These are phyloP conservation scores for Drosophila setosimentum DNA, from an alignment of 2,888 invertebrate species.

Conservation along the genomic window DNA sequence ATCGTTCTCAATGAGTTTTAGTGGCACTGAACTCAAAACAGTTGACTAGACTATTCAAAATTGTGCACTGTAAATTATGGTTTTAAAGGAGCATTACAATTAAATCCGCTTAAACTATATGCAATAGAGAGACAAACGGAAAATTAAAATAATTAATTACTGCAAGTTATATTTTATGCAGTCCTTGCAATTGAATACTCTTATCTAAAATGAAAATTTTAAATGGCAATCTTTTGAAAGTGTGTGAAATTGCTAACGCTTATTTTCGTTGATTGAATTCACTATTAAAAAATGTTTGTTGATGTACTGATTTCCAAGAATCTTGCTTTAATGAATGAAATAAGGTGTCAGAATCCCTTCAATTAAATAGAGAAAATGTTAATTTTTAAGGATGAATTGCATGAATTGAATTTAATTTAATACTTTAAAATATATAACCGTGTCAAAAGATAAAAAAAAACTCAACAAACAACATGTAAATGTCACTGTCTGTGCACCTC, in stretches of 20 bases:
- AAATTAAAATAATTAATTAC: not conserved
- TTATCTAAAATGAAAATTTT: not conserved
- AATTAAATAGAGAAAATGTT: not conserved
- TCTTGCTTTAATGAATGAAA: not conserved
- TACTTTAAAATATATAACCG: not conserved
- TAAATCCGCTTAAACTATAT: not conserved
- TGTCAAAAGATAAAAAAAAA: not conserved
- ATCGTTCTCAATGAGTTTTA: not conserved
- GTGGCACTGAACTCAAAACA: not conserved
- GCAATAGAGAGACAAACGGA: not conserved
- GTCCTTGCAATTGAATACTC: not conserved
- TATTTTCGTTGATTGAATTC: not conserved
- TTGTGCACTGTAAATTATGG: not conserved
- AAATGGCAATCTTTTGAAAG: not conserved
- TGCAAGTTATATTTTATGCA: not conserved
- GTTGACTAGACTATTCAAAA: no score
- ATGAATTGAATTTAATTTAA: not conserved
- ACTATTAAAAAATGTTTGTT: not conserved
- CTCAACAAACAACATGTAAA: constrained; percentile 1
- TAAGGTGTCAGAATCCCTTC: not conserved
- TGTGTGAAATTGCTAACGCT: not conserved
- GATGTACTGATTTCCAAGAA: not conserved
- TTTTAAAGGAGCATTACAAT: not conserved
- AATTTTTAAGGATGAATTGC: not conserved
- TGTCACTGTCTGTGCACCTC: constrained; percentile 2